Evolutionary conservation across 2,113 vertebrate genomes (phyloP).

Genomic region (Heliornis fulica): DNA sequence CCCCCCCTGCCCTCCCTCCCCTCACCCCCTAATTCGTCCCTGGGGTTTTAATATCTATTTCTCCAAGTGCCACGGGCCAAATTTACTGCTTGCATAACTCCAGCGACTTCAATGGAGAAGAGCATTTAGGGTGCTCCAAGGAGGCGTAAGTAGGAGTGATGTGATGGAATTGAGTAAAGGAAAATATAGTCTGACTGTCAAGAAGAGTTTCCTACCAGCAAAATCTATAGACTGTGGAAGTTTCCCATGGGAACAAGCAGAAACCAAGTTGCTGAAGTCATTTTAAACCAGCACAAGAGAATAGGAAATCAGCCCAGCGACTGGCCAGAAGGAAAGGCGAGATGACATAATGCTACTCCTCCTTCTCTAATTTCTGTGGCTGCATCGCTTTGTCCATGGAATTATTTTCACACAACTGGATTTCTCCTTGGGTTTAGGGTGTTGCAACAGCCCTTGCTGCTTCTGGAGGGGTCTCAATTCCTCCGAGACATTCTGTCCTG

Average conservation of each 20-base stretch:
- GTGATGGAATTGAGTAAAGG: constrained; percentile 66
- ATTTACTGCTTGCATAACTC: constrained; percentile 60
- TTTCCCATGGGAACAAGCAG: constrained; percentile 44
- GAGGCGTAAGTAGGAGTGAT: constrained; percentile 66
- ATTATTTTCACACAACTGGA: not conserved
- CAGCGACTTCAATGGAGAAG: constrained; percentile 38
- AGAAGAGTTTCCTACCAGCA: constrained; percentile 56
- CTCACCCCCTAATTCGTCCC: not conserved
- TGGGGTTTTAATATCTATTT: constrained; percentile 60
- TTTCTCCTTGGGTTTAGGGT: not conserved
- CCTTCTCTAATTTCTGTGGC: not conserved
- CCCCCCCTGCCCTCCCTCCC: constrained; percentile 24
- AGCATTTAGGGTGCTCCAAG: constrained; percentile 56
- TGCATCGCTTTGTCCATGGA: not conserved
- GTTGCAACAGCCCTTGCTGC: not conserved
- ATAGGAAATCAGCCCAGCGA: constrained; percentile 12
- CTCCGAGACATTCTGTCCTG: not conserved
- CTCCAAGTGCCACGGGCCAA: constrained; percentile 46
- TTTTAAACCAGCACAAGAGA: constrained; percentile 59
- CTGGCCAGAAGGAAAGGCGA: constrained; percentile 38
- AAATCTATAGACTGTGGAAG: constrained; percentile 66
- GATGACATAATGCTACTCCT: constrained; percentile 45
- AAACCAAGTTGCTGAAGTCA: constrained; percentile 64
- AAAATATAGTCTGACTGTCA: constrained; percentile 65
- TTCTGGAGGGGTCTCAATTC: not conserved